Percentiles rank a stretch among this genome's conserved stretches.
Conservation (phyloP, 2,888 invertebrate species). For the Camptogramma bilineatum region DNA sequence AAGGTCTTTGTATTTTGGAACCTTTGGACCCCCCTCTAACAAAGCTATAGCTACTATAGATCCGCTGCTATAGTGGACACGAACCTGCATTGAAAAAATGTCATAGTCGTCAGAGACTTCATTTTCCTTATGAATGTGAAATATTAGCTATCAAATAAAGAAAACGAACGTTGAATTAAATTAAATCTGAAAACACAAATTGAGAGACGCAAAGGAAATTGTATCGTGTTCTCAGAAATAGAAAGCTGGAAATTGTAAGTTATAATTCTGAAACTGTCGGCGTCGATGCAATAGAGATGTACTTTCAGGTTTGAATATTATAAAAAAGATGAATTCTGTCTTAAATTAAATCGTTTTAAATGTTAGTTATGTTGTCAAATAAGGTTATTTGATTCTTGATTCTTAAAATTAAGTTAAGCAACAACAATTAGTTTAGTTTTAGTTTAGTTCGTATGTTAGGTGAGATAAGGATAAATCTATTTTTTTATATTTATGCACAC, state of each 20-base stretch:
- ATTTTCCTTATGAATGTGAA: slow-evolving; percentile 45
- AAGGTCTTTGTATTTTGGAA: no score
- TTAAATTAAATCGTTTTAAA: no score
- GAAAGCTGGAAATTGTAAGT: slow-evolving; percentile 25
- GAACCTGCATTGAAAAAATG: slow-evolving; percentile 22
- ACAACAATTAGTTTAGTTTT: no score
- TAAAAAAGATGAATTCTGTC: slow-evolving; percentile 3
- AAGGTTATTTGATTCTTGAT: no score
- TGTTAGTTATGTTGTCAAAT: no score
- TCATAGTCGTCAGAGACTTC: slow-evolving; percentile 35
- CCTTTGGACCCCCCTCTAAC: no score
- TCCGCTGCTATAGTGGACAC: slow-evolving; percentile 9
- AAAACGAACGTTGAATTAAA: slow-evolving; percentile 41
- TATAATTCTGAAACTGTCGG: neutral
- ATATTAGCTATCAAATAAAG: slow-evolving; percentile 46
- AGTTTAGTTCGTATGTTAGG: no score
- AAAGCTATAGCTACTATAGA: no score
- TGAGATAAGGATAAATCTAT: no score
- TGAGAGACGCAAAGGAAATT: slow-evolving; percentile 23
- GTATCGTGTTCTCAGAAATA: neutral
- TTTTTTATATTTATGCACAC: no score
- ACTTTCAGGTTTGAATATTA: slow-evolving; percentile 5
- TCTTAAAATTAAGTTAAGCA: no score
- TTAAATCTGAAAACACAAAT: slow-evolving; percentile 37
- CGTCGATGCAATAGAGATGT: slow-evolving; percentile 22